phyloP scores from a whole-genome alignment of 1,140 invertebrate genomes.

The Drosophila funebris region DNA sequence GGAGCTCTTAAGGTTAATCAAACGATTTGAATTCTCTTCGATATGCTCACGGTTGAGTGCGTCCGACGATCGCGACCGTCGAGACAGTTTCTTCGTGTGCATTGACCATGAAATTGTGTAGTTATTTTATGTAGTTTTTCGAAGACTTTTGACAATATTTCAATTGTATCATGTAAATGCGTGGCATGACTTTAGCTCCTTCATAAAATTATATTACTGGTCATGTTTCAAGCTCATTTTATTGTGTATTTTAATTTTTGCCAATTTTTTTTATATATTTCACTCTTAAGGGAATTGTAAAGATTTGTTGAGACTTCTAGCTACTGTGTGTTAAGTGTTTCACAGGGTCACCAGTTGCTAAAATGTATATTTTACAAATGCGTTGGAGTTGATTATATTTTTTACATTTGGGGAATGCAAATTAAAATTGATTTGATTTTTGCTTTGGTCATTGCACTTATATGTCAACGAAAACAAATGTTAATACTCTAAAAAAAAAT shows the following conservation, averaged over 20 bases:
- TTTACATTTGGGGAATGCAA: too few relatives aligned
- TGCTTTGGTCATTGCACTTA: too few relatives aligned
- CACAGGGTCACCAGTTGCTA: conserved; percentile 21
- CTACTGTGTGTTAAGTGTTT: conserved; percentile 21
- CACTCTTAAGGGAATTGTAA: conserved; percentile 10
- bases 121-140: conserved; percentile 38
- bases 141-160: conserved; percentile 49
- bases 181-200: conserved; percentile 11
- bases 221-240: conserved; percentile 59
- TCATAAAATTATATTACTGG: conserved; percentile 68
- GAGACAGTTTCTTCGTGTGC: conserved; percentile 43
- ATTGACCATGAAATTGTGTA: conserved; percentile 65
- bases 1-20: conserved; percentile 73
- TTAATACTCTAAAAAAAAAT: too few relatives aligned
- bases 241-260: conserved; percentile 39
- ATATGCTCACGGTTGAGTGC: conserved; percentile 7
- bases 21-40: conserved; percentile 73
- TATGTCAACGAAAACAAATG: too few relatives aligned
- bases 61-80: conserved; percentile 19
- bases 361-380: not conserved
- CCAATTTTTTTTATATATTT: conserved; percentile 51
- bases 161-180: conserved; percentile 64
- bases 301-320: conserved; percentile 33
- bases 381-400: too few relatives aligned
- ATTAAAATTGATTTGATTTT: too few relatives aligned